Conservation (phyloP, 2,888 invertebrate genomes). For the Tethea ocularis region DNA sequence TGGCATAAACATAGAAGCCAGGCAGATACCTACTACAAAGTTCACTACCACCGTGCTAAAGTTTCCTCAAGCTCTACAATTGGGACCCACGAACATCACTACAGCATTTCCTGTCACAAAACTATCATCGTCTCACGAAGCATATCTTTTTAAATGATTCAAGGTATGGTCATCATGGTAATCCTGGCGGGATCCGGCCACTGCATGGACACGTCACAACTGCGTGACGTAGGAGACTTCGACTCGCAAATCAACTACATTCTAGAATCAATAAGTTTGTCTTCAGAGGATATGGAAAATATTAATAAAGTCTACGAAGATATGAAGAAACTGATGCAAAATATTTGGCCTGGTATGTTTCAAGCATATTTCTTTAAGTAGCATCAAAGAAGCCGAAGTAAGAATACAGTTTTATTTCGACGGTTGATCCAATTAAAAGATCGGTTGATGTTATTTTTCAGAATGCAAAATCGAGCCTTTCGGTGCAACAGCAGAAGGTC, state of each 20-base stretch:
- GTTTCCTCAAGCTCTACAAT: no score
- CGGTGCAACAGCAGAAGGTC: neutral
- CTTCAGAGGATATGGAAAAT: conserved; percentile 46
- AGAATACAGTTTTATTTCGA: neutral
- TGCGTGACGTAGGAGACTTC: conserved; percentile 58
- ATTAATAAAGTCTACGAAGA: conserved; percentile 54
- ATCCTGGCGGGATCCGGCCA: neutral
- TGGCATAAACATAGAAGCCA: no score
- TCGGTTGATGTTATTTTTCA: conserved; percentile 3
- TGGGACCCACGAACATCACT: no score
- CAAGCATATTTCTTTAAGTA: neutral
- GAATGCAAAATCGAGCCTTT: neutral
- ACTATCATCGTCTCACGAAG: no score
- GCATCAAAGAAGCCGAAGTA: neutral
- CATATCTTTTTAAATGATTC: neutral
- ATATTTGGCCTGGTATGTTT: conserved; percentile 55
- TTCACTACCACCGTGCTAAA: no score
- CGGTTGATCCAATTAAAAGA: neutral
- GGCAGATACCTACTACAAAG: no score
- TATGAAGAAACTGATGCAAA: conserved; percentile 54
- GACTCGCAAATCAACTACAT: conserved; percentile 63
- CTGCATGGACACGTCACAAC: conserved; percentile 31
- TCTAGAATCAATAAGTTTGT: conserved; percentile 55
- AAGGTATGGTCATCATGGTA: neutral
- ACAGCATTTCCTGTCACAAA: no score